These are phyloP conservation scores for Tachina lurida DNA, from an alignment of 2,888 invertebrate species.

Conservation along the genomic window DNA sequence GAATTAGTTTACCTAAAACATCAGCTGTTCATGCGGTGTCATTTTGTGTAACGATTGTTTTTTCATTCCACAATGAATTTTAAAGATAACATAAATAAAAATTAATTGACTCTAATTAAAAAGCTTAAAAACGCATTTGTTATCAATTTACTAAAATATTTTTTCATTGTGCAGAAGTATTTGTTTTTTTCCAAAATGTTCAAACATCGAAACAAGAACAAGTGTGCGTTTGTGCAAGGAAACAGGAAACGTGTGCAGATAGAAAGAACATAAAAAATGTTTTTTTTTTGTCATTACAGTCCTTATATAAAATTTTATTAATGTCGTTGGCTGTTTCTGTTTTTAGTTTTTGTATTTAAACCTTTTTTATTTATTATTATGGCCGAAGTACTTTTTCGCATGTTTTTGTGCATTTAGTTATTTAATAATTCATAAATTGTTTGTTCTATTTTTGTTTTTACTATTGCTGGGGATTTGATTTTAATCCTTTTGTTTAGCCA, in stretches of 20 bases:
- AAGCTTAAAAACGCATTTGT: slow-evolving; percentile 67
- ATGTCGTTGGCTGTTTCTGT: slow-evolving; percentile 18
- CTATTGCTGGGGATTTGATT: slow-evolving; percentile 24
- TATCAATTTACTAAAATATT: slow-evolving; percentile 60
- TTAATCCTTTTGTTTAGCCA: slow-evolving; percentile 59
- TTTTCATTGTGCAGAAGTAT: background rate
- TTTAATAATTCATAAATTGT: slow-evolving; percentile 53
- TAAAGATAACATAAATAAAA: slow-evolving; percentile 53
- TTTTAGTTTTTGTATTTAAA: slow-evolving; percentile 8
- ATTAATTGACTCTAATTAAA: slow-evolving; percentile 69
- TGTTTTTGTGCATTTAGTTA: slow-evolving; percentile 29
- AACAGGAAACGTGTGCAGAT: slow-evolving; percentile 32
- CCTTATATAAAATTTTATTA: slow-evolving; percentile 23
- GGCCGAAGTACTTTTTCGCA: slow-evolving; percentile 20
- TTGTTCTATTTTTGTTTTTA: slow-evolving; percentile 19
- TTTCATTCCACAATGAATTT: slow-evolving; percentile 18
- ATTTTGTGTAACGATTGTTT: slow-evolving; percentile 22
- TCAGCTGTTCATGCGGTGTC: slow-evolving; percentile 20
- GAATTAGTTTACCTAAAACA: background rate
- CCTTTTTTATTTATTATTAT: slow-evolving; percentile 55
- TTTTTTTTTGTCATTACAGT: slow-evolving; percentile 40
- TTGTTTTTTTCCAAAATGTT: slow-evolving; percentile 11
- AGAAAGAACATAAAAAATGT: slow-evolving; percentile 12
- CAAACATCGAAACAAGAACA: background rate
- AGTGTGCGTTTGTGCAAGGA: background rate